Evolutionary conservation across 2,888 invertebrate species (phyloP), one percentile per base, ranked within the genome.

Genomic region (Pycnomerus fuliginosus): DNA sequence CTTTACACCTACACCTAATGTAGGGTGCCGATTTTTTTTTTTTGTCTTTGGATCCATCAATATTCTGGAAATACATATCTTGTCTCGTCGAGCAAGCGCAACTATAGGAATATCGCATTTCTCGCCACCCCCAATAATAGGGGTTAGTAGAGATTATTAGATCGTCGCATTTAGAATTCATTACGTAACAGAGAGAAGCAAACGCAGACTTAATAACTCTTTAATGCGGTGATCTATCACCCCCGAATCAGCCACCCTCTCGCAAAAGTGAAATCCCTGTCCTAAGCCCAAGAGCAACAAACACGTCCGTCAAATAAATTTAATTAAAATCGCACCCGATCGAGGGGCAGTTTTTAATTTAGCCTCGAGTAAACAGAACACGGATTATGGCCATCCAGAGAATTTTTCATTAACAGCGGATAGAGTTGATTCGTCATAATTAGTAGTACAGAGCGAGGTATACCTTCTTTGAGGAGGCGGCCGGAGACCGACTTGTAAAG

Each of bases 311-410:
- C 55, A 61, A 58, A 66, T 67, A 64, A n/a, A 67, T 67, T 67
- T 66, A 65, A 67, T 67, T 67, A 67, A 61, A 66, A 62, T 61
- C 56, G 58, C 61, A 61, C 62, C 58, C 53, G 60, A n/a, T n/a
- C n/a, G 63, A 60, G 62, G 64, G 63, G 62, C 56, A 61, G 60
- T 66, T 67, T 67, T 67, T 67, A 67, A 67, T 67, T 67, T 67
- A 44, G 56, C 27, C 33, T 33, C 49, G 14, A 16, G 36, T 45
- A 45, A 40, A 45, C 36, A 41, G 36, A 36, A 43, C 41, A 7
- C 12, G 36, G 41, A 35, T 45, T 41, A 45, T 32, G 30, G 29
- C 22, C 32, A 38, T 44, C 38, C 37, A 36, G n/a, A n/a, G n/a
- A n/a, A n/a, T n/a, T n/a, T n/a, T n/a, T n/a, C n/a, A n/a, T n/a